A percentile compares a stretch with the other conserved stretches of the same genome.
Evolutionary conservation across 1,140 invertebrate genomes (phyloP).

Genomic region (Heliconius melpomene): DNA sequence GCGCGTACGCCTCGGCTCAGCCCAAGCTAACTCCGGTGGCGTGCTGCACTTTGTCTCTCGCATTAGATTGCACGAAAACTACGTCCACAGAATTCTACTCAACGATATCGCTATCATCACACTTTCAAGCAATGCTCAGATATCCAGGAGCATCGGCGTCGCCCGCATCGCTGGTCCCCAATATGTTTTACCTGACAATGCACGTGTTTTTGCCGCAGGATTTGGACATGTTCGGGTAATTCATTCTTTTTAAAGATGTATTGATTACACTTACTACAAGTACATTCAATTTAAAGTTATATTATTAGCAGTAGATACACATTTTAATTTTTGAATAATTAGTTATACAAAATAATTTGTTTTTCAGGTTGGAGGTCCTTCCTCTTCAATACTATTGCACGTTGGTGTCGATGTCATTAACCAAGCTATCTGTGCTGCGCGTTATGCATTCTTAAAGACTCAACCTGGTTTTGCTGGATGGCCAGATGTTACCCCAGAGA

Average conservation of each 20-base stretch:
- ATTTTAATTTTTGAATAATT: neutral
- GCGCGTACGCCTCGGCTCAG: no score
- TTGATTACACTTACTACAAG: no score
- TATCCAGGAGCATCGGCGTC: constrained; percentile 41
- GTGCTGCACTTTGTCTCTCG: constrained; percentile 57
- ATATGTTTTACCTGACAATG: constrained; percentile 54
- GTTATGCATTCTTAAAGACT: constrained; percentile 56
- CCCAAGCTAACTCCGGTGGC: constrained; percentile 57
- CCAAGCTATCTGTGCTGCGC: constrained; percentile 58
- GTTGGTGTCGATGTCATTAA: constrained; percentile 78
- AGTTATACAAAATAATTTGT: neutral
- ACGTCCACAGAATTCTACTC: constrained; percentile 68
- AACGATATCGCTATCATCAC: constrained; percentile 83
- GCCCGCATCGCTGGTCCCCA: constrained; percentile 48
- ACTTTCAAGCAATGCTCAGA: constrained; percentile 50
- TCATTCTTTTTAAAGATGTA: neutral
- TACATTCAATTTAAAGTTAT: neutral
- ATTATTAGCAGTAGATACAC: neutral
- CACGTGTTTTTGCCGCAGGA: constrained; percentile 77
- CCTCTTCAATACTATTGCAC: constrained; percentile 48
- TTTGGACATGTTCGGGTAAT: constrained; percentile 80
- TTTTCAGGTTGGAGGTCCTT: constrained; percentile 40
- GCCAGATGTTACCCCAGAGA: constrained; percentile 57
- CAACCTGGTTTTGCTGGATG: constrained; percentile 40
- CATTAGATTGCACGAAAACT: constrained; percentile 76